Conservation (phyloP, 2,888 invertebrate species). For the Tenthredo amoena region DNA sequence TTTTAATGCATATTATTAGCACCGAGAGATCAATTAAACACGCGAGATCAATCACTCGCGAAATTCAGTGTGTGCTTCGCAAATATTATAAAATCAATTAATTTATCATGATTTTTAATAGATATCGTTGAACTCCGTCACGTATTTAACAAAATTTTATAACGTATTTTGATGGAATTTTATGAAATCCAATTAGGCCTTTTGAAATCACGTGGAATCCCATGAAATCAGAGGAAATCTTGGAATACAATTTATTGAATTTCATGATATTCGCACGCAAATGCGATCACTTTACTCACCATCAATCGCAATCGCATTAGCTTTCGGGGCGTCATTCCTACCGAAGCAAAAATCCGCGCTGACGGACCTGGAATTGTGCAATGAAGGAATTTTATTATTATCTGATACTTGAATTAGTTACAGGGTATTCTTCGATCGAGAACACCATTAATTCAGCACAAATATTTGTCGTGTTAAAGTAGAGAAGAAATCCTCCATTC, state of each 20-base stretch:
- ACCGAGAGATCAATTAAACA: background rate
- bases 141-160: too few relatives aligned
- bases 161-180: background rate
- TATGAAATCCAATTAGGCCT: background rate
- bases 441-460: background rate
- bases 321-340: slow-evolving; percentile 60
- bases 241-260: too few relatives aligned
- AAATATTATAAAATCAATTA: background rate
- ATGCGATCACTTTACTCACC: slow-evolving; percentile 60
- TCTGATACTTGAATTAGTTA: background rate
- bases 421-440: background rate
- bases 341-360: slow-evolving; percentile 57
- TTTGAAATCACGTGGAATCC: background rate
- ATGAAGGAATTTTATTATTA: background rate
- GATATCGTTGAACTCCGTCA: background rate
- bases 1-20: too few relatives aligned
- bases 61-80: background rate
- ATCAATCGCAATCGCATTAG: slow-evolving; percentile 56
- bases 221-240: too few relatives aligned
- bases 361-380: slow-evolving; percentile 61
- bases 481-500: background rate
- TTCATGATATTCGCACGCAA: background rate
- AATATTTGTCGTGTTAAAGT: background rate
- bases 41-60: background rate
- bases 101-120: slow-evolving; percentile 2